phyloP scores from a whole-genome alignment of 92 coral and sea anemone species.

The Porites rus region DNA sequence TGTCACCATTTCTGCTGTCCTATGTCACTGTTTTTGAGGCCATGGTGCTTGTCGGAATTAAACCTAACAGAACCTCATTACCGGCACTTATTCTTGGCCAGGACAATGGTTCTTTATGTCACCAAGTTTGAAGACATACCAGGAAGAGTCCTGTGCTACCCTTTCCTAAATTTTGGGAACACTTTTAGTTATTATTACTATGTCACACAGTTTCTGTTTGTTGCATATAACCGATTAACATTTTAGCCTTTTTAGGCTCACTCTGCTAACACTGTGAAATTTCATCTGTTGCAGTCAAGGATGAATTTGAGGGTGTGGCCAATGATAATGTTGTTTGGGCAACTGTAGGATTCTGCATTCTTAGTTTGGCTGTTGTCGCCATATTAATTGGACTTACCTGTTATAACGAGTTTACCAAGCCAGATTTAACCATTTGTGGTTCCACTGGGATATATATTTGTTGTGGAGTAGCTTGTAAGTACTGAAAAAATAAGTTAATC shows the following conservation, averaged over 20 bases:
- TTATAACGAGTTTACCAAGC: slow-evolving; percentile 91
- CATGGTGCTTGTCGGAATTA: too few species aligned
- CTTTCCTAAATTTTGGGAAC: too few species aligned
- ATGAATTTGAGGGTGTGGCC: slow-evolving; percentile 87
- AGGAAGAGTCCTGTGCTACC: too few species aligned
- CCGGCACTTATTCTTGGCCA: too few species aligned
- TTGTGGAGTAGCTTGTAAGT: slow-evolving; percentile 92
- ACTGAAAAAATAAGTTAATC: not conserved
- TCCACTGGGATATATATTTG: slow-evolving; percentile 81
- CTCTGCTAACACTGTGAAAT: not conserved
- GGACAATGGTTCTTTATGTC: too few species aligned
- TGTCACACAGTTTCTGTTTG: too few species aligned
- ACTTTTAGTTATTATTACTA: too few species aligned
- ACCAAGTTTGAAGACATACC: too few species aligned
- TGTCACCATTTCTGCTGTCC: too few species aligned
- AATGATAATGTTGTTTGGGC: slow-evolving; percentile 92
- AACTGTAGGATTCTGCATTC: slow-evolving; percentile 75
- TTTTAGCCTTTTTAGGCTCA: not conserved
- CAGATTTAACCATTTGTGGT: slow-evolving; percentile 81
- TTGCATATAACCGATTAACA: too few species aligned
- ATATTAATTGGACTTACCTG: slow-evolving; percentile 77
- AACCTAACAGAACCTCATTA: too few species aligned
- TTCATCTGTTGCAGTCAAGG: slow-evolving; percentile 66
- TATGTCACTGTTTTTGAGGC: too few species aligned
- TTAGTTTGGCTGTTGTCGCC: slow-evolving; percentile 73